These are phyloP conservation scores for Mizuhopecten yessoensis DNA, from an alignment of 1,140 invertebrate species.

Conservation along the genomic window DNA sequence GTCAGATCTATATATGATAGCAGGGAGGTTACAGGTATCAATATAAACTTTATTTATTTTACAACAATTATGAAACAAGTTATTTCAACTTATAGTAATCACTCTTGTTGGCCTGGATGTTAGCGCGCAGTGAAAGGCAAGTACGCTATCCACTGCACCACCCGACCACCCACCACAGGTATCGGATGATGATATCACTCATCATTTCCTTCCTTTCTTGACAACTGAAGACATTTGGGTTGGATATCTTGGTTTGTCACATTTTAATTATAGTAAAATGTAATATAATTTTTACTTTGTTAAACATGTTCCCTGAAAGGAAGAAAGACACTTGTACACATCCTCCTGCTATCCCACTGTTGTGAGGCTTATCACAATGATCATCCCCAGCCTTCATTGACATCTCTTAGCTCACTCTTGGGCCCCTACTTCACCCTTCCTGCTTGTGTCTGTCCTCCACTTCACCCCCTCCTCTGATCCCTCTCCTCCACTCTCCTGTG, in stretches of 20 bases:
- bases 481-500: not conserved
- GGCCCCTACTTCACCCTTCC: too few species aligned
- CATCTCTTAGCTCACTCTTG: not conserved
- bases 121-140: too few species aligned
- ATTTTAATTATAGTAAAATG: not conserved
- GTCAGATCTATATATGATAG: too few species aligned
- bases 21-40: too few species aligned
- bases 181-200: not conserved
- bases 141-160: too few species aligned
- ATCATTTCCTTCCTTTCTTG: not conserved
- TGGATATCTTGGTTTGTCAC: not conserved
- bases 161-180: too few species aligned
- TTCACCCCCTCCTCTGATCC: not conserved
- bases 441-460: not conserved
- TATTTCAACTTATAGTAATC: too few species aligned
- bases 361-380: not conserved
- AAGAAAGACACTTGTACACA: not conserved
- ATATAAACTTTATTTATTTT: too few species aligned
- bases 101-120: too few species aligned
- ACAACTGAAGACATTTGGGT: not conserved
- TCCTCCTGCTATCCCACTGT: not conserved
- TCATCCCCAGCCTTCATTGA: not conserved
- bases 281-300: not conserved
- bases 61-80: too few species aligned
- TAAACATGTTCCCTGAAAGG: not conserved